phyloP scores from a whole-genome alignment of 2,113 vertebrate species.

The Mugil cephalus region DNA sequence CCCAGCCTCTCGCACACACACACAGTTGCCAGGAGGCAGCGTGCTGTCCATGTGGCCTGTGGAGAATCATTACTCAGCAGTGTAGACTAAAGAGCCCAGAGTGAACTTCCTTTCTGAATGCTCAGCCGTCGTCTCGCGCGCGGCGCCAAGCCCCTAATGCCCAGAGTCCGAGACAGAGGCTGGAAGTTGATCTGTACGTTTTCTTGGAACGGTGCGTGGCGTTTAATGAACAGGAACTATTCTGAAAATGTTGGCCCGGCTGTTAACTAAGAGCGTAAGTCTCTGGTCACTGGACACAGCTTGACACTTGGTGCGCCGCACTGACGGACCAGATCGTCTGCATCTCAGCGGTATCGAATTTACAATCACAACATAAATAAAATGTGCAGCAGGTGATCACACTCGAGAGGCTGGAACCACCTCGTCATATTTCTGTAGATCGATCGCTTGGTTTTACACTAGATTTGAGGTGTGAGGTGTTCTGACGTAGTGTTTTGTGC shows the following conservation, averaged over 20 bases:
- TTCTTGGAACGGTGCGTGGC: constrained; percentile 10
- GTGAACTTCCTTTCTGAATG: constrained; percentile 69
- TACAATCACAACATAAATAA: no score
- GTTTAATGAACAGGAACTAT: constrained; percentile 1
- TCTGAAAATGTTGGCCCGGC: not conserved
- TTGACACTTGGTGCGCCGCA: not conserved
- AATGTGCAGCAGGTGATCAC: no score
- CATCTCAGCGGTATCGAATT: no score
- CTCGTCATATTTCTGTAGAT: no score
- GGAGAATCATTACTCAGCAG: constrained; percentile 86
- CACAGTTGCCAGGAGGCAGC: constrained; percentile 75
- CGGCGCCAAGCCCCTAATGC: not conserved
- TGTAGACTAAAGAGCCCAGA: constrained; percentile 61
- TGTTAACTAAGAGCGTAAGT: constrained; percentile 11
- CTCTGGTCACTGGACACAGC: not conserved
- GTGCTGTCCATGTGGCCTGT: constrained; percentile 79
- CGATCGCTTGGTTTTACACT: no score
- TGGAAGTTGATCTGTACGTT: constrained; percentile 10
- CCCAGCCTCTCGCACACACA: constrained; percentile 38
- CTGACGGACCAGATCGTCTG: no score
- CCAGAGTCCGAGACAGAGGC: constrained; percentile 3
- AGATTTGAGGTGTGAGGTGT: no score
- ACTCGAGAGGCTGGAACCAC: no score
- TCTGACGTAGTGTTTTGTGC: no score
- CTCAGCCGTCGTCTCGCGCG: constrained; percentile 40